Base-by-base conservation (phyloP, 2,113 vertebrate genomes). In the Scartelaos histophorus region DNA sequence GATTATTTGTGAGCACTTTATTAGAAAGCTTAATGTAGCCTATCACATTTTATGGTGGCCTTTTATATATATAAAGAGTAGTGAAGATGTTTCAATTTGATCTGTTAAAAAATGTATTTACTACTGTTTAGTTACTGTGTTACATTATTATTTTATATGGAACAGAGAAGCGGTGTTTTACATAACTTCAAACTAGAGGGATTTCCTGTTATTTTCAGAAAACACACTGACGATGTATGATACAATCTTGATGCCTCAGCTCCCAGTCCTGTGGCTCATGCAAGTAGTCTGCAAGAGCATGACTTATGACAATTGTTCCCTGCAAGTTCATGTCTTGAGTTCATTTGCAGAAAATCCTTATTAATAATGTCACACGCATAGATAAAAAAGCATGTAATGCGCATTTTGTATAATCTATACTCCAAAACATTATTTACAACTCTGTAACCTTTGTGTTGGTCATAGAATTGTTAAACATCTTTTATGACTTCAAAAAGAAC, bases 151-250 rank as follows among this genome's bases (percentile, higher is more conserved):
- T 17, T 29, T n/a, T n/a, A n/a, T n/a, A n/a, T 71, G 64, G 45
- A 72, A 24, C 54, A 54, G 66, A 82, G 67, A 68, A 75, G 1
- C 24, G 19, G 35, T 47, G 70, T 71, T 66, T 61, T 57, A 60
- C 65, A 56, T 57, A 67, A 74, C 62, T 34, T 67, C 46, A 51
- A 73, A 57, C 56, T 73, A 67, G 11, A 64, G 71, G 62, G 70
- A 85, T 84, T 89, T 91, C 88, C 88, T 89, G 90, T 84, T 89
- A 68, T 81, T 80, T 73, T 69, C 79, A 82, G 81, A 81, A 82
- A 54, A 73, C 79, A 58, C 54, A 70, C 71, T 75, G 88, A 85
- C 82, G 78, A 60, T 62, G 78, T 9, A 65, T 79, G 89, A 87
- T 88, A 85, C 85, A 86, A 86, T 82, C 24, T 65, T 60, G 69